A percentile compares a stretch with the other conserved stretches of the same genome.
Conservation (phyloP, 2,113 vertebrate species). For the Poeciliopsis prolifica region DNA sequence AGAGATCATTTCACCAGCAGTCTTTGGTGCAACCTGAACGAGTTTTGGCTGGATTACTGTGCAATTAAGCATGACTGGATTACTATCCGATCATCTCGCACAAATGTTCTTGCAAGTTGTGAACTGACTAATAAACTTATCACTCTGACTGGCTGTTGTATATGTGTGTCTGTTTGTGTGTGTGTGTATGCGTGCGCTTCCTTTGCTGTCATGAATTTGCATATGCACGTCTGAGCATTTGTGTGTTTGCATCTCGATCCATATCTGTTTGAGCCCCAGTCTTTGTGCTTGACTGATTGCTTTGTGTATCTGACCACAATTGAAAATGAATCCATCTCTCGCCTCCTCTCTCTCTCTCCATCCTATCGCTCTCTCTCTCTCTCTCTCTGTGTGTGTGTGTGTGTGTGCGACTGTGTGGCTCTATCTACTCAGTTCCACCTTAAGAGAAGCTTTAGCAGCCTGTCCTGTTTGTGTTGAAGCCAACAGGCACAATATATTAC, state of each 20-base stretch:
- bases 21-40: background rate
- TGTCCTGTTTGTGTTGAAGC: slow-evolving; percentile 87
- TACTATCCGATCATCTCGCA: slow-evolving; percentile 16
- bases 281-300: slow-evolving; percentile 76
- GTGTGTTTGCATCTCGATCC: slow-evolving; percentile 55
- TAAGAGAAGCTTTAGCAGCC: slow-evolving; percentile 84
- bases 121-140: slow-evolving; percentile 54
- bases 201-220: slow-evolving; percentile 44
- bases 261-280: slow-evolving; percentile 63
- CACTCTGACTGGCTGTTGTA: slow-evolving; percentile 26
- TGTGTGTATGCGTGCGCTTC: slow-evolving; percentile 21
- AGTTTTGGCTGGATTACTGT: slow-evolving; percentile 50
- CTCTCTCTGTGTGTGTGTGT: slow-evolving; percentile 17
- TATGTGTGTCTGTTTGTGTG: slow-evolving; percentile 1
- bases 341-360: slow-evolving; percentile 17
- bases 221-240: slow-evolving; percentile 20
- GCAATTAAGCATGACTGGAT: slow-evolving; percentile 33
- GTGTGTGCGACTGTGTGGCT: slow-evolving; percentile 30
- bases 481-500: slow-evolving; percentile 89
- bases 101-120: slow-evolving; percentile 39
- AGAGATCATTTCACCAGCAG: background rate
- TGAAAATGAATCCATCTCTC: slow-evolving; percentile 69
- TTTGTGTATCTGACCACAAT: slow-evolving; percentile 73
- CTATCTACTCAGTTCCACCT: slow-evolving; percentile 80
- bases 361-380: slow-evolving; percentile 33